phyloP scores from a whole-genome alignment of 2,113 vertebrate genomes.

The Phalacrocorax carbo region DNA sequence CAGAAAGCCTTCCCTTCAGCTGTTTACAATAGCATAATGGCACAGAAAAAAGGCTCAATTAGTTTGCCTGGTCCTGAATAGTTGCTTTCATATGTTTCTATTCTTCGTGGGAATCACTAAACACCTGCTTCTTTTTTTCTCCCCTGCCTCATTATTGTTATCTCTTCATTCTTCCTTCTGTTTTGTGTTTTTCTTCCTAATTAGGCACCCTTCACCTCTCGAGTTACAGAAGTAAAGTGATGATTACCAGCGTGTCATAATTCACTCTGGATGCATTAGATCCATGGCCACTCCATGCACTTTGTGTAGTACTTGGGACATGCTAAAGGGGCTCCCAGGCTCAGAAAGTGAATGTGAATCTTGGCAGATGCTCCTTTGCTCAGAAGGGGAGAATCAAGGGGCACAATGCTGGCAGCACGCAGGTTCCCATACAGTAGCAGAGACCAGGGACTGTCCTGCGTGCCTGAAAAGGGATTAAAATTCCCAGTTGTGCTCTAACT shows the following conservation, averaged over 20 bases:
- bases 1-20: neutral
- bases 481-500: neutral
- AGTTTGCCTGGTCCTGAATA: neutral
- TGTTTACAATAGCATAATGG: neutral
- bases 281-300: neutral
- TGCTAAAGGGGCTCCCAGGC: neutral
- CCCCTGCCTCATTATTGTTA: neutral
- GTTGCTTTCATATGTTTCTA: neutral
- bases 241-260: neutral
- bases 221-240: neutral
- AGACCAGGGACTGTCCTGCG: neutral
- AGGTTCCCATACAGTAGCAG: neutral
- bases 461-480: neutral
- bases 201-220: neutral
- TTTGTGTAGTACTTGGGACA: neutral
- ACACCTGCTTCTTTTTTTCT: neutral
- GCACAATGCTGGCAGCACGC: rapidly evolving
- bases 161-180: neutral
- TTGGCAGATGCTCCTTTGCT: neutral
- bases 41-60: neutral
- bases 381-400: neutral
- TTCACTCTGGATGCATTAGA: neutral
- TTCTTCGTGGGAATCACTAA: neutral
- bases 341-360: neutral
- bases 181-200: neutral